Percentiles rank a stretch among this genome's conserved stretches.
These are phyloP conservation scores for Acanthurus lineatus DNA, from an alignment of 2,797 vertebrate species.

Conservation along the genomic window DNA sequence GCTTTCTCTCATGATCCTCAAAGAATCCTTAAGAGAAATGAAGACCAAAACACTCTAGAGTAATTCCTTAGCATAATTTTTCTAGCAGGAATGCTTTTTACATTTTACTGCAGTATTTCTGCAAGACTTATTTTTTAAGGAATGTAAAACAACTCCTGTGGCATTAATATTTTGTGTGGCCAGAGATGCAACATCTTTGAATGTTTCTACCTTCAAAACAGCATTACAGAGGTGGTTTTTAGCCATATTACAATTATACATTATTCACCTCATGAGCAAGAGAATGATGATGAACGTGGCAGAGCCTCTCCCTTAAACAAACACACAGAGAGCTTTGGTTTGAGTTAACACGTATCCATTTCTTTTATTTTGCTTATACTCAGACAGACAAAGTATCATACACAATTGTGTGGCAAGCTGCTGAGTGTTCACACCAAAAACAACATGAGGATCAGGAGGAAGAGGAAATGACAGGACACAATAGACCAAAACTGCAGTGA, in stretches of 20 bases:
- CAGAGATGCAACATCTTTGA: not conserved
- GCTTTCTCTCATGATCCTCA: not conserved
- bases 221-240: not conserved
- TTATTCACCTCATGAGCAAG: not conserved
- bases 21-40: not conserved
- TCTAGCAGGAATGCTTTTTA: not conserved
- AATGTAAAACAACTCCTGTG: conserved; percentile 3
- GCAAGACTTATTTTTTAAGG: not conserved
- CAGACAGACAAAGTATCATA: conserved; percentile 52
- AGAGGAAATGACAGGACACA: conserved; percentile 50
- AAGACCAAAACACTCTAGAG: not conserved
- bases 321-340: conserved; percentile 38
- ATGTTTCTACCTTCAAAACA: not conserved
- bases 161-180: conserved; percentile 20
- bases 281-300: not conserved
- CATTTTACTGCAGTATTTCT: not conserved
- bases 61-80: not conserved
- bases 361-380: conserved; percentile 71
- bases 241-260: not conserved
- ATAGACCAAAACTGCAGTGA: conserved; percentile 46
- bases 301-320: conserved; percentile 16
- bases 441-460: conserved; percentile 32
- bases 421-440: conserved; percentile 44
- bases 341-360: conserved; percentile 41
- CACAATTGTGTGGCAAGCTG: conserved; percentile 53